Conservation (phyloP, 1,140 invertebrate species). For the Gryon sp. region DNA sequence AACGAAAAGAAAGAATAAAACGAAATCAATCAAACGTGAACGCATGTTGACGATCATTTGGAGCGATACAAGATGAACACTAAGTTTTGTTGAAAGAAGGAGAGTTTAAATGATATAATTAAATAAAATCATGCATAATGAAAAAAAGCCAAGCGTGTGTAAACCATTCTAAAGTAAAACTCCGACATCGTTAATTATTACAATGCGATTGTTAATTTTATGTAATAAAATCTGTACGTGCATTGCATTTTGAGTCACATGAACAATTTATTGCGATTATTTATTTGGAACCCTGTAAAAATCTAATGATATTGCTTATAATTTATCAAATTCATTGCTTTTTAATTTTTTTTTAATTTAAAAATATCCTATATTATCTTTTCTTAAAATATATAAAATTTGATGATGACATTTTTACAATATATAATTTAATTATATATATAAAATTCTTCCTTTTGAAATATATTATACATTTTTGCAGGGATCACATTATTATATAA, state of each 20-base stretch:
- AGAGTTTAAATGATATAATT: constrained; percentile 7
- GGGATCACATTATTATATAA: no score
- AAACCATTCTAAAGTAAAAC: constrained; percentile 57
- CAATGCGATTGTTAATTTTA: constrained; percentile 55
- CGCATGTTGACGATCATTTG: constrained; percentile 45
- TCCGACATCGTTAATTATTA: constrained; percentile 51
- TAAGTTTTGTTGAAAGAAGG: background rate
- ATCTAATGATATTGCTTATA: no score
- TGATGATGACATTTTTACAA: no score
- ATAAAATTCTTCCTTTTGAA: no score
- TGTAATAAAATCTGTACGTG: constrained; percentile 24
- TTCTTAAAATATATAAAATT: no score
- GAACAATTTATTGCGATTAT: constrained; percentile 26
- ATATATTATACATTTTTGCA: no score
- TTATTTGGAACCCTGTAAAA: no score
- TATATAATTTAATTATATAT: no score
- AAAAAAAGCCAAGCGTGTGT: constrained; percentile 37
- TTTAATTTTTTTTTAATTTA: no score
- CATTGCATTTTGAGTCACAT: constrained; percentile 22
- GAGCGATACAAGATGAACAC: constrained; percentile 11
- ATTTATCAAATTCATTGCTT: no score
- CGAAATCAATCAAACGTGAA: constrained; percentile 58
- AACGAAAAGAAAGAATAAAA: constrained; percentile 39
- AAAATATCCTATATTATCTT: no score
- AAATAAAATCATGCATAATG: background rate